A percentile compares a stretch with the other conserved stretches of the same genome.
Evolutionary conservation across 2,888 invertebrate species (phyloP).

Genomic region (Helobdella robusta): DNA sequence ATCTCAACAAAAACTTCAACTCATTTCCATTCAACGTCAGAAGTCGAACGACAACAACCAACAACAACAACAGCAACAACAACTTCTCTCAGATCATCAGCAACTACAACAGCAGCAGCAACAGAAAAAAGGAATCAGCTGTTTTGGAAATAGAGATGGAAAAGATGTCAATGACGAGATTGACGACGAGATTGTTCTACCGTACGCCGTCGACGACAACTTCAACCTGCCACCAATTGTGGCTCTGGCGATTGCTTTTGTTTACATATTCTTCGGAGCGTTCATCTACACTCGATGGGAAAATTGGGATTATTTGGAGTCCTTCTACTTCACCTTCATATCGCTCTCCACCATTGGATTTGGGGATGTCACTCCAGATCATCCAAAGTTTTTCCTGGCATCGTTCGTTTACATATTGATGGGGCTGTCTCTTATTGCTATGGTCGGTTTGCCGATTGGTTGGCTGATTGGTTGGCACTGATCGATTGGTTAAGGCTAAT

Average conservation of each 20-base stretch:
- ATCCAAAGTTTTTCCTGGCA: conserved; percentile 78
- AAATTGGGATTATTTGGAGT: conserved; percentile 79
- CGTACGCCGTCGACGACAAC: conserved; percentile 55
- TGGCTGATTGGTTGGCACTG: no score
- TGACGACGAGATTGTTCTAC: conserved; percentile 11
- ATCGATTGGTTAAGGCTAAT: no score
- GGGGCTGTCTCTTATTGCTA: conserved; percentile 85
- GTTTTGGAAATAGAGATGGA: neutral
- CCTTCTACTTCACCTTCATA: conserved; percentile 93
- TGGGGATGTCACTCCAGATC: conserved; percentile 77
- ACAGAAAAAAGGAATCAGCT: no score
- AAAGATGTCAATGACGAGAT: neutral
- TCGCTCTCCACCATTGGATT: conserved; percentile 96
- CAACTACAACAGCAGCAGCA: no score
- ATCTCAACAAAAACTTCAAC: neutral
- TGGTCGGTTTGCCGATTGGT: no score
- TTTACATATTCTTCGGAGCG: conserved; percentile 79
- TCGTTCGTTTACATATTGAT: conserved; percentile 86
- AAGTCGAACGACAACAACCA: conserved; percentile 6
- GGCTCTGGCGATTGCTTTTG: conserved; percentile 69
- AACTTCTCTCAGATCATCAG: no score
- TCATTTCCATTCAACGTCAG: neutral
- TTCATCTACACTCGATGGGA: conserved; percentile 57
- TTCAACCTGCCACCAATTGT: conserved; percentile 86
- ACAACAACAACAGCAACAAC: no score